These are phyloP conservation scores for Trachymyrmex cornetzi DNA, from an alignment of 1,140 invertebrate genomes.

Conservation along the genomic window DNA sequence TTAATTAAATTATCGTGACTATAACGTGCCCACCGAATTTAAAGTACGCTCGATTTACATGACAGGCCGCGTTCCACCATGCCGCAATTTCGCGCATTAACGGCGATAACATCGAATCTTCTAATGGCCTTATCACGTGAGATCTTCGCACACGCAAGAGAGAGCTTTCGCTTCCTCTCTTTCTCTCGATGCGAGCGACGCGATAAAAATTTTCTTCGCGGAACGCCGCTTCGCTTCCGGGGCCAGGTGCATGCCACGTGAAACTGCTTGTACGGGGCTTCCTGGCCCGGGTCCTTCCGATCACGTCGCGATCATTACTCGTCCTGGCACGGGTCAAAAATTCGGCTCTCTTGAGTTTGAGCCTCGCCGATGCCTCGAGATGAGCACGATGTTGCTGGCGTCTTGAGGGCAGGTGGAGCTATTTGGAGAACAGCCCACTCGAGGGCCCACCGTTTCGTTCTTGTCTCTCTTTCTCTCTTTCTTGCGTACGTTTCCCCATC, in stretches of 20 bases:
- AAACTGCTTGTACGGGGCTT: slow-evolving; percentile 29
- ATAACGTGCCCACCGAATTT: slow-evolving; percentile 4
- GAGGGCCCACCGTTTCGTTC: slow-evolving; percentile 75
- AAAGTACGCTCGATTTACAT: slow-evolving; percentile 28
- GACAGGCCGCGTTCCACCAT: neutral
- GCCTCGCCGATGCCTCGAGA: slow-evolving; percentile 64
- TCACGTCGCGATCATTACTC: slow-evolving; percentile 65
- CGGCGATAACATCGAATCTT: slow-evolving; percentile 50
- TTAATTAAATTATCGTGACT: slow-evolving; percentile 18
- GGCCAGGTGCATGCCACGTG: slow-evolving; percentile 60
- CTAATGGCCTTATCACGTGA: slow-evolving; percentile 31
- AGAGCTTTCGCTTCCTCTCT: neutral
- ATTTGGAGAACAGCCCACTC: slow-evolving; percentile 85
- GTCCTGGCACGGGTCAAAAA: slow-evolving; percentile 68
- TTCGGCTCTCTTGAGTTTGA: slow-evolving; percentile 43
- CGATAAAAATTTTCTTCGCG: slow-evolving; percentile 59
- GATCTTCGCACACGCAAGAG: neutral
- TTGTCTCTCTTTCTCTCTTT: slow-evolving; percentile 62
- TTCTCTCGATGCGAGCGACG: slow-evolving; percentile 27
- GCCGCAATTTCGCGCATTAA: slow-evolving; percentile 48
- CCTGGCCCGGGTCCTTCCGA: slow-evolving; percentile 14
- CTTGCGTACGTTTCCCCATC: slow-evolving; percentile 49
- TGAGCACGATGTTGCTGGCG: slow-evolving; percentile 71
- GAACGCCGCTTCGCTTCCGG: slow-evolving; percentile 59
- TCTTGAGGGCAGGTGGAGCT: slow-evolving; percentile 83